Base-by-base conservation (phyloP, 2,888 invertebrate species). In the Helicoverpa assulta region DNA sequence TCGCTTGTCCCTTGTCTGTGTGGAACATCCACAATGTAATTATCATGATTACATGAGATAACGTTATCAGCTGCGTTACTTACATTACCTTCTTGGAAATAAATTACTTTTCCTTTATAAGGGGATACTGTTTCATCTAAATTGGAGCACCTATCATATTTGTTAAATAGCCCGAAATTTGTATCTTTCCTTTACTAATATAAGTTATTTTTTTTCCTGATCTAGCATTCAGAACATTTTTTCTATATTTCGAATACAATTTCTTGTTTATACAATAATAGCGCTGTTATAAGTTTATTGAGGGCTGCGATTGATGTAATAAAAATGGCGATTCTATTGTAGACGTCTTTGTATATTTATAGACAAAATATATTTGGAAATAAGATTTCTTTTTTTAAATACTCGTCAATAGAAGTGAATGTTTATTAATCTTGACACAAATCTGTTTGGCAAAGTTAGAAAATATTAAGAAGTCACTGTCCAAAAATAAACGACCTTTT, bases 251-350 rank as follows among this genome's bases (percentile, higher is more conserved):
- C 52, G 37, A 69, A 67, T 65, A 62, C 21, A 54, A 61, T 72
- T 62, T 55, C 47, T 68, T 73, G 40, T 55, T 51, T 65, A 37
- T 58, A 81, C 54, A 73, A 78, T 68, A 73, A 71, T 60, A 54
- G 63, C n/a, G 33, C 47, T 67, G 67, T 78, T 63, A 73, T 55
- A 68, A 72, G 51, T 83, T 73, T 81, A 80, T 73, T 69, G 70
- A 37, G 66, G 56, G 26, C 54, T 64, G 52, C 66, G 50, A 69
- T 67, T 62, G 55, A 70, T 56, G 58, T 68, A 54, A 77, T 73
- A 68, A 73, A 80, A 81, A 66, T 50, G 58, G 62, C 65, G 55
- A 66, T 70, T 66, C 52, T 37, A 33, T 29, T 71, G 53, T 64
- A 60, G 53, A 64, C 51, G 67, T 54, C 56, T 75, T 71, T 55